Evolutionary conservation across 2,797 vertebrate genomes (phyloP).

Genomic region (Lutjanus argentimaculatus): DNA sequence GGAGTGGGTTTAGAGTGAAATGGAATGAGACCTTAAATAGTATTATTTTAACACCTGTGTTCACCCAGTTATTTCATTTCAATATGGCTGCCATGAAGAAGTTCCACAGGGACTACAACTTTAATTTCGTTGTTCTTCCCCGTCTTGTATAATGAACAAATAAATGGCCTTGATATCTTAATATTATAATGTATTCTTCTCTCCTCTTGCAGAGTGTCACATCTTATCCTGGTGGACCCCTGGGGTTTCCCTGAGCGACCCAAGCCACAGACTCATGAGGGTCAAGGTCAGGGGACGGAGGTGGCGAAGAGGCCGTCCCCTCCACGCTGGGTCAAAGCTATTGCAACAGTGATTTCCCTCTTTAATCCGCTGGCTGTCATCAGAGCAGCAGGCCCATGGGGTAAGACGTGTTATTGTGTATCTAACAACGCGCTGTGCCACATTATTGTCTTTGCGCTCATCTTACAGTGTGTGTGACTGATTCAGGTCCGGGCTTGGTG

Average conservation of each 20-base stretch:
- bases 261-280: conserved; percentile 49
- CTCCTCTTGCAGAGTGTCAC: conserved; percentile 85
- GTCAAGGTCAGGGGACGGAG: conserved; percentile 67
- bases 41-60: no score
- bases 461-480: background rate
- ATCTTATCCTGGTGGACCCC: conserved; percentile 93
- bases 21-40: no score
- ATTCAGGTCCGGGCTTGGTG: conserved; percentile 90
- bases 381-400: conserved; percentile 91
- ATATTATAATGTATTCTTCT: background rate
- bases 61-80: no score
- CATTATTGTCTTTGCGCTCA: background rate
- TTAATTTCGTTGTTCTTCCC: no score
- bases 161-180: no score
- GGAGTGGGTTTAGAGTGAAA: no score
- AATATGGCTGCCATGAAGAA: no score
- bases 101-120: no score
- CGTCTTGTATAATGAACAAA: no score
- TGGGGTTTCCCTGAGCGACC: conserved; percentile 91
- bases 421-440: background rate
- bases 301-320: conserved; percentile 79
- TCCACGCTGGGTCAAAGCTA: conserved; percentile 88
- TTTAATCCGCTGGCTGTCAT: conserved; percentile 93
- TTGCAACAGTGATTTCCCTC: conserved; percentile 84
- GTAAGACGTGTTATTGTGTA: conserved; percentile 67